Base-by-base conservation (phyloP, 2,888 invertebrate genomes). In the Amphimallon solstitiale region DNA sequence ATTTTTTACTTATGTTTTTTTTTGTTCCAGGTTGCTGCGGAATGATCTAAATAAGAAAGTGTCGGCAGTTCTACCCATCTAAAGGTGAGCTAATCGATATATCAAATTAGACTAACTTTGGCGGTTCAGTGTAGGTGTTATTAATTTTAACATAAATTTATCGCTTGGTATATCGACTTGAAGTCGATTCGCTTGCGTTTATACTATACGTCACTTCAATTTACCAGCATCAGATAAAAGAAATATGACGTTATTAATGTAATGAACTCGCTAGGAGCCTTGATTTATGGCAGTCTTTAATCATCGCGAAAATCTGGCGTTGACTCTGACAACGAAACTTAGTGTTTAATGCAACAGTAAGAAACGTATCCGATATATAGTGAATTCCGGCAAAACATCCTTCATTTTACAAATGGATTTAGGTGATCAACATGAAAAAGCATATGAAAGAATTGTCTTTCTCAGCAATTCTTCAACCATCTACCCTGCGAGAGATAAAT, bases 181-280 rank as follows among this genome's bases (percentile, higher is more conserved):
- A 62, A 62, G 43, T 60, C 35, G 37, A 49, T n/a, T 23, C 35
- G 38, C 23, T 14, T n/a, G 43, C 49, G 56, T 60, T 49, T 35
- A 56, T 52, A 45, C 15, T 64, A n/a, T 15, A 17, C 37, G 14
- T n/a, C 10, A 64, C 48, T 64, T 12, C 52, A 23, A 45, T 37
- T 56, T 23, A 34, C 35, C 14, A 56, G 19, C 49, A 59, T 60
- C 65, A 40, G 51, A 70, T 63, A 70, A 68, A 70, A 72, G 71
- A 71, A 72, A 71, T 68, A 71, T 60, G 69, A 68, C 63, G 71
- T 73, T 72, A 71, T 73, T 73, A 73, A 73, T 67, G 73, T 73
- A 73, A 73, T 73, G 73, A 73, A 72, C 66, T 69, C 67, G 62
- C 63, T 67, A 66, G 69, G 64, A 68, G 56, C 63, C 72, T 68